These are phyloP conservation scores for Clepsis dumicolana DNA, from an alignment of 2,888 invertebrate species.

Conservation along the genomic window DNA sequence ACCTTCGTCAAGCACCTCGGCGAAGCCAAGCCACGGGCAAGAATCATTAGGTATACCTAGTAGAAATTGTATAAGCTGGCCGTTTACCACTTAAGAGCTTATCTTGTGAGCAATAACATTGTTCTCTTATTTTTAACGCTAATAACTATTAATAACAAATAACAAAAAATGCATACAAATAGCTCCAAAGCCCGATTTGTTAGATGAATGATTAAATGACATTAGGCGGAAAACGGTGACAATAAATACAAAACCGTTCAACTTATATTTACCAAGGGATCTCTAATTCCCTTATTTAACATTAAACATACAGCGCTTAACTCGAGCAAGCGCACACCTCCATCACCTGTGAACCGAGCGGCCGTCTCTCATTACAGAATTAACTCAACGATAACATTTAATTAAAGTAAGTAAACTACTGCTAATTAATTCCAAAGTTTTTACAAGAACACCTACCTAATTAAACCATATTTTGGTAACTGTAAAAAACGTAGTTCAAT, in stretches of 20 bases:
- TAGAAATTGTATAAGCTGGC: too few relatives aligned
- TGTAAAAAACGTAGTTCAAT: too few relatives aligned
- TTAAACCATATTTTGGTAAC: not conserved
- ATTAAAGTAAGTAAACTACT: not conserved
- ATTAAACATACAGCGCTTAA: not conserved
- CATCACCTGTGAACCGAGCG: not conserved
- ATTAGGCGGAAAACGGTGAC: not conserved
- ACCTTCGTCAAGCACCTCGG: too few relatives aligned
- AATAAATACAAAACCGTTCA: not conserved
- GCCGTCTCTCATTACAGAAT: not conserved
- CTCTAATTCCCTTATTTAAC: constrained; percentile 2
- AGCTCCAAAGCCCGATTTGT: too few relatives aligned
- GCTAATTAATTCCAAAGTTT: not conserved
- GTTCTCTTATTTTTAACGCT: too few relatives aligned
- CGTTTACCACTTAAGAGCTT: too few relatives aligned
- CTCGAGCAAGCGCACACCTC: not conserved
- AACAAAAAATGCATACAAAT: too few relatives aligned
- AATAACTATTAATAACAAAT: too few relatives aligned
- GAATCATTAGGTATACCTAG: too few relatives aligned
- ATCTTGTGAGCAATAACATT: too few relatives aligned
- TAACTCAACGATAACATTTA: not conserved
- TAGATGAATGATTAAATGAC: too few relatives aligned
- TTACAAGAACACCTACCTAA: not conserved
- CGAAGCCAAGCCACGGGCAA: too few relatives aligned
- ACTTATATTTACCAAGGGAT: not conserved